phyloP scores from a whole-genome alignment of 2,888 invertebrate genomes.

The Leptarthrus brevirostris region DNA sequence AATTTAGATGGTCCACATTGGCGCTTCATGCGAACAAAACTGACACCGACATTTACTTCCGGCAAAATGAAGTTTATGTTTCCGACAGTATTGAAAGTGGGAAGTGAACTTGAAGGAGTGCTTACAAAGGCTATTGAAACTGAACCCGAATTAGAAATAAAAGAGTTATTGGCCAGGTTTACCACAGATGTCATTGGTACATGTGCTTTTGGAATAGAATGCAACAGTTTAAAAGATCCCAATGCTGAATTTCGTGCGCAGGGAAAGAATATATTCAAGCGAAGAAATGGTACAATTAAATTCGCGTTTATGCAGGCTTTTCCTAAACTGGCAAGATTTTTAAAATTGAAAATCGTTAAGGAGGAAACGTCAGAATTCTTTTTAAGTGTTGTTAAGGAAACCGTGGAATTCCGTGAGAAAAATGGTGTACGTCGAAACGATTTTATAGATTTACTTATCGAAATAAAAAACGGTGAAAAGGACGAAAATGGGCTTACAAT shows the following conservation, averaged over 20 bases:
- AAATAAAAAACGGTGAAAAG: constrained; percentile 60
- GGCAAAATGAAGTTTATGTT: constrained; percentile 69
- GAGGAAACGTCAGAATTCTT: constrained; percentile 61
- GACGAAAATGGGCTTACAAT: constrained; percentile 57
- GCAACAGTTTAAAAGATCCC: constrained; percentile 66
- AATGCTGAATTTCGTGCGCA: constrained; percentile 63
- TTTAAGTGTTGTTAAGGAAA: constrained; percentile 61
- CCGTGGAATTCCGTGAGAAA: constrained; percentile 64
- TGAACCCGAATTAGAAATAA: constrained; percentile 60
- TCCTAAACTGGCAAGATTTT: constrained; percentile 1
- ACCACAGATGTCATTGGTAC: constrained; percentile 69
- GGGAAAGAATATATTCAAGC: constrained; percentile 55
- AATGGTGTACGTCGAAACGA: constrained; percentile 66
- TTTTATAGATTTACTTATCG: constrained; percentile 68
- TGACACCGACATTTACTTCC: constrained; percentile 68
- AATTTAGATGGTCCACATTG: constrained; percentile 63
- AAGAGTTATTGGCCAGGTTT: constrained; percentile 66
- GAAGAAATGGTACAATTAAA: constrained; percentile 41
- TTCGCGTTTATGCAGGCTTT: constrained; percentile 53
- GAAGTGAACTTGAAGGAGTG: constrained; percentile 58
- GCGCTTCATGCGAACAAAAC: constrained; percentile 66
- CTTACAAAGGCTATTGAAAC: constrained; percentile 54
- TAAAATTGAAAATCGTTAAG: constrained; percentile 41
- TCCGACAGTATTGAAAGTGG: constrained; percentile 60
- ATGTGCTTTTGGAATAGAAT: constrained; percentile 68